Evolutionary conservation across 2,797 vertebrate species (phyloP).

Genomic region (Sardinella longiceps): DNA sequence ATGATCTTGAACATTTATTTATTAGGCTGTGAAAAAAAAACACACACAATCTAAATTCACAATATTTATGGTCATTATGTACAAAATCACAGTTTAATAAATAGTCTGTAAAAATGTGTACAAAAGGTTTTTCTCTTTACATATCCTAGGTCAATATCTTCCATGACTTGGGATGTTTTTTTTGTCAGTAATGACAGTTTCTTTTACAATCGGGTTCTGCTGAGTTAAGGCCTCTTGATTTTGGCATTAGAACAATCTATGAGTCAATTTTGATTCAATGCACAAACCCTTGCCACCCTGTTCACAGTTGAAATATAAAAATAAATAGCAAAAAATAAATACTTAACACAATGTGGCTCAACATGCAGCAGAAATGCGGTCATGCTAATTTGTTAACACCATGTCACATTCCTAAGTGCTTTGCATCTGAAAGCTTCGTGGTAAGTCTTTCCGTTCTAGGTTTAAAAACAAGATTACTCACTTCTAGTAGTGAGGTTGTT

Average conservation of each 20-base stretch:
- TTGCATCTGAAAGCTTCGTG: neutral
- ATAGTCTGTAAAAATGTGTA: constrained; percentile 85
- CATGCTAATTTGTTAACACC: constrained; percentile 46
- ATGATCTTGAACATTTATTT: constrained; percentile 10
- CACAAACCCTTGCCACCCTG: constrained; percentile 69
- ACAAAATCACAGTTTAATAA: constrained; percentile 87
- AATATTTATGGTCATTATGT: constrained; percentile 71
- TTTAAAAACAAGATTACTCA: neutral
- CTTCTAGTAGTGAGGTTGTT: neutral
- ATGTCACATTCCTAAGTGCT: constrained; percentile 46
- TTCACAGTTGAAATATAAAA: constrained; percentile 75
- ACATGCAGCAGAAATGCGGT: constrained; percentile 65
- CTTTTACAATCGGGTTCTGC: constrained; percentile 78
- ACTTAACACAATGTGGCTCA: constrained; percentile 49
- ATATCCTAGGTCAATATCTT: constrained; percentile 78
- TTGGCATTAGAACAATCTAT: constrained; percentile 83
- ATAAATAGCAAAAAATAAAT: constrained; percentile 62
- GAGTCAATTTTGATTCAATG: constrained; percentile 73
- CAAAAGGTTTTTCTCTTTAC: constrained; percentile 77
- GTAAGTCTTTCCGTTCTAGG: neutral
- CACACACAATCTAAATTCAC: constrained; percentile 38
- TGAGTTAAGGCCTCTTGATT: constrained; percentile 86
- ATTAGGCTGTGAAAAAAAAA: constrained; percentile 26
- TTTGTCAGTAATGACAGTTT: constrained; percentile 63
- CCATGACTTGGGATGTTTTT: constrained; percentile 69